Percentiles rank a stretch among this genome's conserved stretches.
Evolutionary conservation across 1,140 invertebrate species (phyloP).

Genomic region (Brachystomella parvula): DNA sequence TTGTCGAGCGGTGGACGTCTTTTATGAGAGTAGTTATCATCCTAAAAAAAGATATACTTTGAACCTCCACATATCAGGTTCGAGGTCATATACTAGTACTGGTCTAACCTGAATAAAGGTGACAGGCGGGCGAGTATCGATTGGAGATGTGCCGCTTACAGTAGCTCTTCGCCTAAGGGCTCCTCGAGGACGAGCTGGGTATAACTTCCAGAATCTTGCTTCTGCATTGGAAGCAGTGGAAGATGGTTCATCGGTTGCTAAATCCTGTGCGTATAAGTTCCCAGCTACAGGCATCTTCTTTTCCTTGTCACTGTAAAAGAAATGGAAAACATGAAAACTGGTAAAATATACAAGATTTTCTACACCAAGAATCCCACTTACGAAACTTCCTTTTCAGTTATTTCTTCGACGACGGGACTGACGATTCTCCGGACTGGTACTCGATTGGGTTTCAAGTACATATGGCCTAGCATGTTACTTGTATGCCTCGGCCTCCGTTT

Average conservation of each 20-base stretch:
- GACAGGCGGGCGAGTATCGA: conserved; percentile 23
- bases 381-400: background rate
- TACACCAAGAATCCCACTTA: background rate
- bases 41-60: background rate
- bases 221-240: conserved; percentile 17
- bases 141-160: conserved; percentile 30
- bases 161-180: conserved; percentile 29
- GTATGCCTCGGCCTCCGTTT: conserved; percentile 31
- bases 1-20: conserved; percentile 22
- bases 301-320: conserved; percentile 5
- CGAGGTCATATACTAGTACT: background rate
- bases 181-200: conserved; percentile 30
- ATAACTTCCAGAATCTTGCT: conserved; percentile 33
- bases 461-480: conserved; percentile 25
- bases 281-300: background rate
- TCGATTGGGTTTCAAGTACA: conserved; percentile 30
- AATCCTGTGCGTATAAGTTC: too few species aligned
- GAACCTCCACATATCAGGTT: background rate
- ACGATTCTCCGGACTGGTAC: conserved; percentile 21
- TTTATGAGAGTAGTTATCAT: background rate
- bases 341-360: background rate
- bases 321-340: background rate
- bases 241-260: background rate
- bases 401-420: conserved; percentile 10
- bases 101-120: conserved; percentile 24